phyloP scores from a whole-genome alignment of 2,113 vertebrate genomes.

The Plecotus auritus region DNA sequence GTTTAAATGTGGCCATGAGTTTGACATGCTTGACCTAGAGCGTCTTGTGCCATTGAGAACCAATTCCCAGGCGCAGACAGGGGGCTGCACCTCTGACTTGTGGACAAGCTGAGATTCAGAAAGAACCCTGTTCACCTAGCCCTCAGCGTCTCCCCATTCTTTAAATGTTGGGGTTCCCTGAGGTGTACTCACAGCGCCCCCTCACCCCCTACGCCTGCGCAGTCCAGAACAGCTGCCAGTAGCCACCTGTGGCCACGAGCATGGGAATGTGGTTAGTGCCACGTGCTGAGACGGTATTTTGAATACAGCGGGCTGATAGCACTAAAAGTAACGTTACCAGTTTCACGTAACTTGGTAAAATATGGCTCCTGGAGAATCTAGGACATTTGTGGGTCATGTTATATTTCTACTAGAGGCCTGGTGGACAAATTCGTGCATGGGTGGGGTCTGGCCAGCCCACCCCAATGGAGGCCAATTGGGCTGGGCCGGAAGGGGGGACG shows the following conservation, averaged over 20 bases:
- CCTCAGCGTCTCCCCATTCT: background rate
- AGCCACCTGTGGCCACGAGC: rapidly evolving
- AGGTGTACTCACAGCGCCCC: too few relatives aligned
- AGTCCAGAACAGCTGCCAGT: background rate
- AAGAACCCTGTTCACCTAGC: background rate
- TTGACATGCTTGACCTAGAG: background rate
- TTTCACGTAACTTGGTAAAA: background rate
- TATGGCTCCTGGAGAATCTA: background rate
- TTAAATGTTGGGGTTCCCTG: background rate
- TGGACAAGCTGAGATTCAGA: background rate
- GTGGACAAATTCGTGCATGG: too few relatives aligned
- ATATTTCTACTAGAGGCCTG: background rate
- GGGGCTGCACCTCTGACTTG: background rate
- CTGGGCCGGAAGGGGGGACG: too few relatives aligned
- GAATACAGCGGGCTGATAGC: background rate
- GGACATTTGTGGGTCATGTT: background rate
- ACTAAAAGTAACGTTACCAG: background rate
- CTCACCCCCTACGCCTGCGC: background rate
- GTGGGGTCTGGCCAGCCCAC: too few relatives aligned
- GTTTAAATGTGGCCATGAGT: too few relatives aligned
- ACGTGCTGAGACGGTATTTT: background rate
- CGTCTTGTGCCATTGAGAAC: background rate
- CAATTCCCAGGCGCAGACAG: too few relatives aligned
- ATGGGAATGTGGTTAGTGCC: background rate
- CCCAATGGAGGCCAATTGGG: too few relatives aligned